phyloP scores from a whole-genome alignment of 2,797 vertebrate species.

The Liasis olivaceus region DNA sequence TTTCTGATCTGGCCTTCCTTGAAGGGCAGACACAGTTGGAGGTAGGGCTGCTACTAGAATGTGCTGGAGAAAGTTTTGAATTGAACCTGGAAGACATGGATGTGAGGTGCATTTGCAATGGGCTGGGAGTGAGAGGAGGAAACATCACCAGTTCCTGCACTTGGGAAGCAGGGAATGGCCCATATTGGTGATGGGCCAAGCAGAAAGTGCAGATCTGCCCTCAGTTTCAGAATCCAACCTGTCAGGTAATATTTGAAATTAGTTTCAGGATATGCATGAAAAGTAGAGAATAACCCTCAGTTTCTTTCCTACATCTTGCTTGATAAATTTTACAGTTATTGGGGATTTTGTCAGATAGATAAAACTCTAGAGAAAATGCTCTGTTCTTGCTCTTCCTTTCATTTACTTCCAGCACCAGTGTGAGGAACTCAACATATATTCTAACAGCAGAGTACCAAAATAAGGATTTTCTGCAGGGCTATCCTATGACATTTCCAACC shows the following conservation, averaged over 20 bases:
- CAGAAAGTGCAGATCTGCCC: not conserved
- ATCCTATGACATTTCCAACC: conserved; percentile 59
- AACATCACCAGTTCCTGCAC: not conserved
- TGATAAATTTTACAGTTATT: not conserved
- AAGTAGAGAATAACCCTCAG: not conserved
- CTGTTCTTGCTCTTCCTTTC: not conserved
- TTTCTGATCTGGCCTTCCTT: not conserved
- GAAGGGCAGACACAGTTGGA: not conserved
- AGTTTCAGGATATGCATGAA: not conserved
- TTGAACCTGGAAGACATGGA: not conserved
- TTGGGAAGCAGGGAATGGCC: not conserved
- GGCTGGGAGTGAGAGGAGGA: not conserved
- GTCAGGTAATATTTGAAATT: not conserved
- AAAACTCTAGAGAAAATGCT: not conserved
- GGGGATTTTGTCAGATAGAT: not conserved
- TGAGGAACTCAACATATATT: not conserved
- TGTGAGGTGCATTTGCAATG: not conserved
- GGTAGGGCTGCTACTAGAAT: not conserved
- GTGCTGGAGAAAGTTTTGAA: not conserved
- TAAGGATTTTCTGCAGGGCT: conserved; percentile 19
- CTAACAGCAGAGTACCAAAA: not conserved
- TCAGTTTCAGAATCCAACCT: not conserved
- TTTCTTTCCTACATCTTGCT: not conserved
- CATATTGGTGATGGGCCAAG: not conserved
- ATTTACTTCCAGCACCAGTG: not conserved